These are phyloP conservation scores for Drosophila falleni DNA, from an alignment of 2,888 invertebrate species.

Conservation along the genomic window DNA sequence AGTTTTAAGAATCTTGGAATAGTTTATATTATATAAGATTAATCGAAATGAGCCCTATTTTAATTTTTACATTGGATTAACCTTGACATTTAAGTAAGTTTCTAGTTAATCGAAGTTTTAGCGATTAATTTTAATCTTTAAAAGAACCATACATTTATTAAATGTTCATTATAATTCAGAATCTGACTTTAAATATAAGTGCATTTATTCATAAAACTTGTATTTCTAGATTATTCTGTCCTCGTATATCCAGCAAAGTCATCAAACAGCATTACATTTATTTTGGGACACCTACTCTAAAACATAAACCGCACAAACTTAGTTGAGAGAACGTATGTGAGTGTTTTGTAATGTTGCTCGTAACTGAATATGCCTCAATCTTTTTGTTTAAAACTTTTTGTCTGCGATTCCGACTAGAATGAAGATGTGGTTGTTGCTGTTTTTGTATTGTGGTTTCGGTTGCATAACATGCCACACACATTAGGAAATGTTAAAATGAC, in stretches of 20 bases:
- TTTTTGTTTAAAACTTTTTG: constrained; percentile 52
- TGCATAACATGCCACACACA: constrained; percentile 70
- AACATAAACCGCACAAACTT: constrained; percentile 40
- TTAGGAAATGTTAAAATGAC: constrained; percentile 79
- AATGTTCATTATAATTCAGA: not conserved
- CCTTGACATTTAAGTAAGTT: no score
- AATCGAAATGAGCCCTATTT: no score
- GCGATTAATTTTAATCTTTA: no score
- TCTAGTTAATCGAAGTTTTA: no score
- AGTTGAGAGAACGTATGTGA: constrained; percentile 42
- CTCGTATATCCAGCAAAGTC: constrained; percentile 31
- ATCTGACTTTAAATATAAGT: not conserved
- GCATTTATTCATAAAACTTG: not conserved
- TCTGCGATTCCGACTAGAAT: constrained; percentile 15
- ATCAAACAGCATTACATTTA: constrained; percentile 50
- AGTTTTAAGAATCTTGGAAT: no score
- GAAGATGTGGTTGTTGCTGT: constrained; percentile 28
- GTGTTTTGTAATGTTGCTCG: constrained; percentile 53
- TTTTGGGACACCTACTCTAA: constrained; percentile 32
- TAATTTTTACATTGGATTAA: no score
- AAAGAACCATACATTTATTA: no score
- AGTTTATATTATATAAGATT: no score
- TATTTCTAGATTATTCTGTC: not conserved
- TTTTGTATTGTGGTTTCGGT: constrained; percentile 51
- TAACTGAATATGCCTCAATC: constrained; percentile 47